Evolutionary conservation across 2,113 vertebrate genomes (phyloP).

Genomic region (Epinephelus moara): DNA sequence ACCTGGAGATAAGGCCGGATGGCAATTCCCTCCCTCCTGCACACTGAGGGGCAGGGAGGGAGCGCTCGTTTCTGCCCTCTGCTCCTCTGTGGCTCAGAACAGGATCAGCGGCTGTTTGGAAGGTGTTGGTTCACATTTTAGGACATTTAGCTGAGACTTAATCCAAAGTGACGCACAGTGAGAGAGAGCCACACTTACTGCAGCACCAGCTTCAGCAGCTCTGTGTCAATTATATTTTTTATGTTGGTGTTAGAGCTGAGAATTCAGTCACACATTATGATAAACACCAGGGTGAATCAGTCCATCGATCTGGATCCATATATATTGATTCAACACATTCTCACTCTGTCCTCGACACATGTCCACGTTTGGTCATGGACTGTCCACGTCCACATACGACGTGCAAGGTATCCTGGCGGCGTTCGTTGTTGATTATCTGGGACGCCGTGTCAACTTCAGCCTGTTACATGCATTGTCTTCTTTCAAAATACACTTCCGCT

Average conservation of each 20-base stretch:
- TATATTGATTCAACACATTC: too few relatives aligned
- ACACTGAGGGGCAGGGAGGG: constrained; percentile 6
- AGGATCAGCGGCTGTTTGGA: constrained; percentile 18
- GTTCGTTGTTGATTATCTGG: too few relatives aligned
- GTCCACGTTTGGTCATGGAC: too few relatives aligned
- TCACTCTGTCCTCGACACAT: too few relatives aligned
- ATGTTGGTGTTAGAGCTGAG: not conserved
- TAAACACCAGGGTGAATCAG: too few relatives aligned
- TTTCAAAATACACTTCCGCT: too few relatives aligned
- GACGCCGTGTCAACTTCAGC: too few relatives aligned
- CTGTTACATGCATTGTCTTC: too few relatives aligned
- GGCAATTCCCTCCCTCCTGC: constrained; percentile 87
- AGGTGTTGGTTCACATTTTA: constrained; percentile 10
- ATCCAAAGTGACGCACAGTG: not conserved
- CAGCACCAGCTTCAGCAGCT: not conserved
- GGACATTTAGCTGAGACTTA: not conserved
- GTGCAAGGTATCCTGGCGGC: too few relatives aligned
- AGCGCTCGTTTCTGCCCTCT: constrained; percentile 20
- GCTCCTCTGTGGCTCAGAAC: constrained; percentile 8
- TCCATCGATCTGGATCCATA: too few relatives aligned
- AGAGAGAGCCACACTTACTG: not conserved
- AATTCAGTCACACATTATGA: too few relatives aligned
- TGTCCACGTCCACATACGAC: too few relatives aligned
- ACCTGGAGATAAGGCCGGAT: constrained; percentile 93
- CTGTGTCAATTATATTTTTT: not conserved